Conservation (phyloP, 2,113 vertebrate species). For the Aphelocoma coerulescens region DNA sequence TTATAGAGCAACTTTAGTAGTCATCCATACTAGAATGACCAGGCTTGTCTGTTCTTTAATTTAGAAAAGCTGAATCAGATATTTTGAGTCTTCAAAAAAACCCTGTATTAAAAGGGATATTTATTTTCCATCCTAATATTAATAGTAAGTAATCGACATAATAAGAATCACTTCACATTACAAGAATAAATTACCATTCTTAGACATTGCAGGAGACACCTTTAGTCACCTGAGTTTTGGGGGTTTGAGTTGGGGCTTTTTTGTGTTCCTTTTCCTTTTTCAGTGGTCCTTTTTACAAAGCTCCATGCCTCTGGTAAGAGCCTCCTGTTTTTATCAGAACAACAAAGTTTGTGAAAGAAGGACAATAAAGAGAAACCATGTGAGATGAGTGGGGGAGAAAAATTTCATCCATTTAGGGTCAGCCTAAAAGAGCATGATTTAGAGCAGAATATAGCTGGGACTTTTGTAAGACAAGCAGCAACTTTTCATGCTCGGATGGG, state of each 20-base stretch:
- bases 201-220: not conserved
- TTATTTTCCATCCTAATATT: not conserved
- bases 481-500: conserved; percentile 56
- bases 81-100: not conserved
- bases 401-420: not conserved
- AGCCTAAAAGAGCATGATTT: conserved; percentile 5
- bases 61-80: not conserved
- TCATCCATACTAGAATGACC: not conserved
- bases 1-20: not conserved
- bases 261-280: not conserved
- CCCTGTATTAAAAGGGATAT: not conserved
- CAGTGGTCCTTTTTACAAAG: not conserved
- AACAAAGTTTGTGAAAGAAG: not conserved
- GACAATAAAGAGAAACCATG: not conserved
- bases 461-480: conserved; percentile 56
- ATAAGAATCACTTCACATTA: not conserved
- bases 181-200: not conserved
- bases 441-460: conserved; percentile 15
- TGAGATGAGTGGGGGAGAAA: not conserved
- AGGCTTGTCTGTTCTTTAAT: not conserved
- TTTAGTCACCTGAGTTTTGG: not conserved
- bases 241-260: not conserved
- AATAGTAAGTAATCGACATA: not conserved
- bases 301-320: not conserved
- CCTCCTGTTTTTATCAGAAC: not conserved